Conservation (phyloP, 2,888 invertebrate genomes). For the Nemoura dubitans region DNA sequence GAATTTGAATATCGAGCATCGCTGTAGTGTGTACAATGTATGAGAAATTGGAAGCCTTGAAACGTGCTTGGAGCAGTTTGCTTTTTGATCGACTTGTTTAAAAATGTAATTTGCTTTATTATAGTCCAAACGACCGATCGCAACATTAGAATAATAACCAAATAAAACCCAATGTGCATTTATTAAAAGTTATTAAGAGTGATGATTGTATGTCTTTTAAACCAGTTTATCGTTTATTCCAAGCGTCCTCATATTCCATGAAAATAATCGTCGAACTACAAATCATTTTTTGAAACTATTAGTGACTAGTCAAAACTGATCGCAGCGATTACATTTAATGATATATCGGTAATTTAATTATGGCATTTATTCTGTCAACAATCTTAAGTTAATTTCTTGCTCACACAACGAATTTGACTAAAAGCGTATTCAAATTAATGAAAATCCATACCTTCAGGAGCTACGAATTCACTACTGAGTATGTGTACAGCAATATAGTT, state of each 20-base stretch:
- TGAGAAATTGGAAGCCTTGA: neutral
- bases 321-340: neutral
- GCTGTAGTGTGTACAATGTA: neutral
- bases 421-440: neutral
- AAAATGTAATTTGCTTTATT: neutral
- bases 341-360: neutral
- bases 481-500: neutral
- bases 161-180: neutral
- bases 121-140: neutral
- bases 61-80: neutral
- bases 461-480: neutral
- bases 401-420: conserved; percentile 3
- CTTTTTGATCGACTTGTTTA: neutral
- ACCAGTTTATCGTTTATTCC: neutral
- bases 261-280: neutral
- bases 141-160: neutral
- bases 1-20: neutral
- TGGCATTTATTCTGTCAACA: neutral
- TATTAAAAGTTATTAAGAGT: conserved; percentile 20
- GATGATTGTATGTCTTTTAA: conserved; percentile 19
- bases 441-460: neutral
- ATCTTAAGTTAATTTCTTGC: neutral
- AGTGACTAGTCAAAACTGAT: conserved; percentile 27
- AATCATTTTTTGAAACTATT: conserved; percentile 15
- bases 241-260: conserved; percentile 1